Evolutionary conservation across 2,888 invertebrate genomes (phyloP), one percentile per base, ranked within the genome.

Genomic region (Apotomis turbidana): DNA sequence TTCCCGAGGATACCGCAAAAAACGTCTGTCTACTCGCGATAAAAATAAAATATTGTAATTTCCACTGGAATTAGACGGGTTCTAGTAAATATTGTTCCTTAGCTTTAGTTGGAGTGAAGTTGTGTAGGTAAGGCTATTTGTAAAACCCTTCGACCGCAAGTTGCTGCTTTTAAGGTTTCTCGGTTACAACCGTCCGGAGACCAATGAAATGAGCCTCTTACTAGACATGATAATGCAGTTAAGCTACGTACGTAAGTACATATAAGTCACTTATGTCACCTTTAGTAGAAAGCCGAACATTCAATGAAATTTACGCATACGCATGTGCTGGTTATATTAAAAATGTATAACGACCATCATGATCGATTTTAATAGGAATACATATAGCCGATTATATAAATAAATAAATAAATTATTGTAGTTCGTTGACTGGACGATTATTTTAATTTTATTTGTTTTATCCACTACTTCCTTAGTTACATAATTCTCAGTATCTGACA

Each of bases 121-220:
- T 38, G 38, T 51, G 49, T 67, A n/a, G n/a, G n/a, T n/a, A 58
- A 51, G 67, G 67, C 67, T 58, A 49, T 55, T 60, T 62, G 51
- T 57, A 58, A 62, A 68, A 71, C 67, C 68, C 57, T 61, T 71
- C 71, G 57, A 58, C 68, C 67, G 61, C 68, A 58, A 8, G 51
- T 44, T 61, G 27, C 44, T 59, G 9, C 44, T 68, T 67, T 67
- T 71, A 71, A 68, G 71, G 71, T 58, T 71, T 71, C 71, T 68
- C n/a, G 57, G 62, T 62, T 62, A 52, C 61, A 62, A 59, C 51
- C 58, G 67, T 15, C 44, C 57, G 55, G 67, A 57, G 67, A 66
- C 64, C 55, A 36, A 38, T 70, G 46, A 68, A 36, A 38, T 70
- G 55, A 68, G 61, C 44, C 44, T 71, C 41, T 68, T 68, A 71